phyloP scores from a whole-genome alignment of 2,888 invertebrate genomes.

The Sarcophaga caerulescens region DNA sequence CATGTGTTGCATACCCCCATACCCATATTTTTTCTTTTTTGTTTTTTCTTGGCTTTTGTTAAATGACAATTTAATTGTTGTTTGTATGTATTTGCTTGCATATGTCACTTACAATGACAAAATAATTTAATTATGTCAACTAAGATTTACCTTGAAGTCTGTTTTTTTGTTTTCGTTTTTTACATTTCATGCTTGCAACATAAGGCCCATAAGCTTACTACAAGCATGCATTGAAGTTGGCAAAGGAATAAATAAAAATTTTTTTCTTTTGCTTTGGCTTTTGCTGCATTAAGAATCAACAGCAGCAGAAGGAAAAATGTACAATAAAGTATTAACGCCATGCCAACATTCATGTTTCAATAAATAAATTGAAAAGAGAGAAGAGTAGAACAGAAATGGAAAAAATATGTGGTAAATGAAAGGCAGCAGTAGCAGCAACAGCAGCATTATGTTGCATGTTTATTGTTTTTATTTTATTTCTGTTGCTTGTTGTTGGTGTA shows the following conservation, averaged over 20 bases:
- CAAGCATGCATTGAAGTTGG: conserved; percentile 40
- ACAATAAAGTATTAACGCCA: conserved; percentile 62
- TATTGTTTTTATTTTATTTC: conserved; percentile 37
- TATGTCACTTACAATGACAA: conserved; percentile 73
- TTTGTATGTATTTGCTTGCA: conserved; percentile 69
- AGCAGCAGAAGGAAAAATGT: conserved; percentile 8
- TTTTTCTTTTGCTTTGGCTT: conserved; percentile 66
- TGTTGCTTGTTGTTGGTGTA: conserved; percentile 23
- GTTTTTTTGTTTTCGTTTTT: conserved; percentile 33
- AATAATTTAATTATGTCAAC: conserved; percentile 80
- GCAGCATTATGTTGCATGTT: conserved; percentile 65
- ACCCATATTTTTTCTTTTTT: not conserved
- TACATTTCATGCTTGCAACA: conserved; percentile 2
- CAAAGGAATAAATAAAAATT: conserved; percentile 60
- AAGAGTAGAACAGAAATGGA: not conserved
- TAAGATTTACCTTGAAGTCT: conserved; percentile 77
- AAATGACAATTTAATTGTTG: conserved; percentile 72
- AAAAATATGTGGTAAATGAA: conserved; percentile 38
- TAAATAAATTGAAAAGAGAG: conserved; percentile 3
- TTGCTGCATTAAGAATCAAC: conserved; percentile 51
- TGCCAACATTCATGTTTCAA: conserved; percentile 63
- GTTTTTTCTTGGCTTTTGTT: conserved; percentile 37
- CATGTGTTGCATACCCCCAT: not conserved
- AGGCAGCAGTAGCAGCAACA: conserved; percentile 39
- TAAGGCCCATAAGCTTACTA: conserved; percentile 19